These are phyloP conservation scores for Lamprotornis superbus DNA, from an alignment of 2,113 vertebrate species.

Conservation along the genomic window DNA sequence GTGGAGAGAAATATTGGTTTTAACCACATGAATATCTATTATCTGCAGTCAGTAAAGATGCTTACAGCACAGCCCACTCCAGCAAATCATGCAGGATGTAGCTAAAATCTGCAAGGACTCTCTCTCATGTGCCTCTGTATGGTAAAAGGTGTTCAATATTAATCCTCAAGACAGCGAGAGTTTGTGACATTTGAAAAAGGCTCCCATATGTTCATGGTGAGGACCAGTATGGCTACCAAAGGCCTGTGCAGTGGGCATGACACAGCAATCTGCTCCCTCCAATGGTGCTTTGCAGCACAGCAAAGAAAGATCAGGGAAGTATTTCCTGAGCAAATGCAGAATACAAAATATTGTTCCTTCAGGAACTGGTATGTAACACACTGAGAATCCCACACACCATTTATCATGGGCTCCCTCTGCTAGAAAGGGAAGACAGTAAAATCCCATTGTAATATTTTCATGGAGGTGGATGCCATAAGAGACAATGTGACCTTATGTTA, in stretches of 20 bases:
- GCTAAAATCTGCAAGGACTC: not conserved
- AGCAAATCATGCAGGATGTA: not conserved
- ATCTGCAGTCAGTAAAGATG: constrained; percentile 27
- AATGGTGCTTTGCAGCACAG: not conserved
- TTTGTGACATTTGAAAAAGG: constrained; percentile 37
- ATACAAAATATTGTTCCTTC: not conserved
- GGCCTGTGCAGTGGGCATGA: not conserved
- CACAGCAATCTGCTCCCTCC: not conserved
- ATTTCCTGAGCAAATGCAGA: not conserved
- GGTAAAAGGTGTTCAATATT: constrained; percentile 32
- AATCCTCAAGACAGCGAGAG: not conserved
- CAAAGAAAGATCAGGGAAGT: not conserved
- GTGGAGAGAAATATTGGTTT: constrained; percentile 23
- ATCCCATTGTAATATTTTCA: not conserved
- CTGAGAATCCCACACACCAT: not conserved
- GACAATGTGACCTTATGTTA: not conserved
- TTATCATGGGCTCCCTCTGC: not conserved
- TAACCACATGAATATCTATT: constrained; percentile 36
- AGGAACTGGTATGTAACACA: not conserved
- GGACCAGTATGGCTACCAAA: not conserved
- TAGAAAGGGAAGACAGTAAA: not conserved
- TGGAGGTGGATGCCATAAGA: not conserved
- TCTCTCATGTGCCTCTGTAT: not conserved
- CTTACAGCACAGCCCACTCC: not conserved
- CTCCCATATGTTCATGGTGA: constrained; percentile 38